Evolutionary conservation across 2,113 vertebrate species (phyloP), one percentile per base, ranked within the genome.

Genomic region (Phoenicopterus ruber): DNA sequence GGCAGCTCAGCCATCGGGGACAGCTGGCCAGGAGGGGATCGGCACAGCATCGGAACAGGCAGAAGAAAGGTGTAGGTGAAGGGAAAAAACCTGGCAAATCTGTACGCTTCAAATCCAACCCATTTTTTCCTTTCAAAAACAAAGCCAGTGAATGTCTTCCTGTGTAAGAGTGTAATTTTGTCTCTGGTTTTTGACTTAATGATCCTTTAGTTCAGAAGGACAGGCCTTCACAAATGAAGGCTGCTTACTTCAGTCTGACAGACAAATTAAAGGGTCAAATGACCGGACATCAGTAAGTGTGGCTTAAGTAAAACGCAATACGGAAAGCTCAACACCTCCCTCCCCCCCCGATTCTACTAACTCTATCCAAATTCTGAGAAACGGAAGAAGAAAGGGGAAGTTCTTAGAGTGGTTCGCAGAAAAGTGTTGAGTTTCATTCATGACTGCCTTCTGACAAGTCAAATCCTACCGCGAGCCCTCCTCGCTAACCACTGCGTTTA

Each of bases 311-410:
- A 65, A 83, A 70, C 1, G 3, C 14, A 40, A 21, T 4, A 15
- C 0, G 1, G 52, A 52, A 72, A 50, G 9, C 31, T 54, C 24
- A 72, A 62, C 78, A 10, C n/a, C 59, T 46, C 13, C 14, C 24
- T 8, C 0, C n/a, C n/a, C n/a, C n/a, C n/a, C n/a, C n/a, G n/a
- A 34, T 6, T 34, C 9, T 66, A 44, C 46, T 17, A 11, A 3
- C 19, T 58, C 24, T 47, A 49, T 2, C 31, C 14, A 49, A 20
- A 15, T 50, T 50, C 29, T 22, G 11, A 85, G 65, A 72, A 77
- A 65, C 18, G 36, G 14, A 59, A 87, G 3, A 9, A 58, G 58
- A n/a, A 69, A 18, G 2, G 31, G 6, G 3, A 58, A 17, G 4
- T 28, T 42, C 38, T 59, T 32, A 5, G 3, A 81, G 28, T 1